Evolutionary conservation across 2,797 vertebrate genomes (phyloP).

Genomic region (Parambassis ranga): DNA sequence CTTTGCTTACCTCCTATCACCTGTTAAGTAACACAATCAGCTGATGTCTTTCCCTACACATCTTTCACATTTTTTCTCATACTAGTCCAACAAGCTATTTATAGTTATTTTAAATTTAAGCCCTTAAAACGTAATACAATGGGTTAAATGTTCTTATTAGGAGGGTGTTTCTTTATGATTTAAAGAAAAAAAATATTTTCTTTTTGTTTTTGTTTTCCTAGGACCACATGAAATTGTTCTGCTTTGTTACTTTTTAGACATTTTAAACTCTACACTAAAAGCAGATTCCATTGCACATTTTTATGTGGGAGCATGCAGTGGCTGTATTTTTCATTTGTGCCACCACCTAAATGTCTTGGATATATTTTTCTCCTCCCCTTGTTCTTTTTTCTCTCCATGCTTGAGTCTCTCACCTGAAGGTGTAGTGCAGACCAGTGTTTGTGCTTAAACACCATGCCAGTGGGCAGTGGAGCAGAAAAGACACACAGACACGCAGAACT

Average conservation of each 20-base stretch:
- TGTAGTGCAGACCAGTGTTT: constrained; percentile 57
- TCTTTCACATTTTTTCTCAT: not conserved
- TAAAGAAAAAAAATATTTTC: too few species aligned
- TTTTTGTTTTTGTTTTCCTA: too few species aligned
- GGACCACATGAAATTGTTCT: too few species aligned
- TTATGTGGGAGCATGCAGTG: too few species aligned
- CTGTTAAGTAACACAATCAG: not conserved
- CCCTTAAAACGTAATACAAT: not conserved
- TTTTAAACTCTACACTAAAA: too few species aligned
- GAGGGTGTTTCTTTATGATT: too few species aligned
- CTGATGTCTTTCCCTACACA: too few species aligned
- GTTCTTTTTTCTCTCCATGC: constrained; percentile 42
- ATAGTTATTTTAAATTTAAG: not conserved
- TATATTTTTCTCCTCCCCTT: constrained; percentile 11
- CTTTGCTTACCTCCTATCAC: not conserved
- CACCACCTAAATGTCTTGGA: constrained; percentile 15
- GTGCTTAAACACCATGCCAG: constrained; percentile 76
- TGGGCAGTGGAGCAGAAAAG: constrained; percentile 70
- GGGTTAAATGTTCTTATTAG: not conserved
- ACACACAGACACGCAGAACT: constrained; percentile 56
- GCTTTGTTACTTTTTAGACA: too few species aligned
- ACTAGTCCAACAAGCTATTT: not conserved
- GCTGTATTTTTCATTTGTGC: not conserved
- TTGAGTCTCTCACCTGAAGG: constrained; percentile 72
- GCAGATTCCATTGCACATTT: too few species aligned